Percentiles rank a stretch among this genome's conserved stretches.
These are phyloP conservation scores for Aphrocallistes beatrix DNA, from an alignment of 37 sponge, comb jelly and placozoan species.

Conservation along the genomic window DNA sequence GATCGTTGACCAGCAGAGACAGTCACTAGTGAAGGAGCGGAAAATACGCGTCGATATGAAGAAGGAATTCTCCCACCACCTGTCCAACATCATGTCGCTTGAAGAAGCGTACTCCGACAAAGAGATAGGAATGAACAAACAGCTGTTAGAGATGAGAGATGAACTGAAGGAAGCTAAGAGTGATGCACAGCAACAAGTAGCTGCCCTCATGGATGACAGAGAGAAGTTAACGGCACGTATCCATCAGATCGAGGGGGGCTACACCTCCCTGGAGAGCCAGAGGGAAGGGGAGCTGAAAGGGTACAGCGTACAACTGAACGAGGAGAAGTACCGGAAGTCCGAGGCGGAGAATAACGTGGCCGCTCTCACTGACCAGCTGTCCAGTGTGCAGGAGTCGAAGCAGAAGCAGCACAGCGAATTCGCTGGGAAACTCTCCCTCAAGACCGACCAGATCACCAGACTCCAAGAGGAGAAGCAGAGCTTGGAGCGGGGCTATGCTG, in stretches of 20 bases:
- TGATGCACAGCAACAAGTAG: neutral
- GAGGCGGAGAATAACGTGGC: constrained; percentile 8
- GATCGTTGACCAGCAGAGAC: neutral
- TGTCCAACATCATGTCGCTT: neutral
- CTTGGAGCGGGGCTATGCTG: neutral
- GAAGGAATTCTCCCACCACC: neutral
- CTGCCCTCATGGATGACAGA: neutral
- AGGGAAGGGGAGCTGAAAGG: neutral
- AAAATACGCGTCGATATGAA: neutral
- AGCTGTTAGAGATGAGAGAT: neutral
- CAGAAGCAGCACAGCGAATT: neutral
- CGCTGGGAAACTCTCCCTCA: neutral
- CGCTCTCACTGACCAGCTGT: neutral
- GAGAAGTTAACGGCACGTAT: neutral
- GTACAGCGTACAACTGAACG: neutral
- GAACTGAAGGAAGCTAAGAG: neutral
- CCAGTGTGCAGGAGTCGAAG: neutral
- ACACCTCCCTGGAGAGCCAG: neutral
- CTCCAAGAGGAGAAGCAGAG: neutral
- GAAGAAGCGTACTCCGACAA: neutral
- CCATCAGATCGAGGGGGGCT: neutral
- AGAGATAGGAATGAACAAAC: neutral
- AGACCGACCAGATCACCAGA: neutral
- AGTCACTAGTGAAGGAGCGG: neutral
- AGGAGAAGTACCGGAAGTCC: neutral